A percentile compares a stretch with the other conserved stretches of the same genome.
phyloP scores from a whole-genome alignment of 2,888 invertebrate genomes.

The Abrostola triplasia region DNA sequence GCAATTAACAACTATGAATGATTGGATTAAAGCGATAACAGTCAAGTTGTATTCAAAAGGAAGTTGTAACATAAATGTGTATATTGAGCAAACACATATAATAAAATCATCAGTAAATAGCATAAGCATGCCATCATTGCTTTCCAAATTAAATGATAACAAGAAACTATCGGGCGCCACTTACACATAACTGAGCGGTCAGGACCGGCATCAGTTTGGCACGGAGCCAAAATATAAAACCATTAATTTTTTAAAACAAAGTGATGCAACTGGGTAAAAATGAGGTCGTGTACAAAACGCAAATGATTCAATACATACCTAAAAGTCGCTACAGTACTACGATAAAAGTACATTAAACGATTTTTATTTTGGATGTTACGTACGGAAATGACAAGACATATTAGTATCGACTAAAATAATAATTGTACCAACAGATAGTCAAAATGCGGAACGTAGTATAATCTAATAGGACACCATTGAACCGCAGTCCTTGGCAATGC shows the following conservation, averaged over 20 bases:
- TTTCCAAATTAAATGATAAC: slow-evolving; percentile 44
- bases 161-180: slow-evolving; percentile 46
- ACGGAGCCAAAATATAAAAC: slow-evolving; percentile 69
- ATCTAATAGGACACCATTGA: slow-evolving; percentile 27
- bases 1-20: no score
- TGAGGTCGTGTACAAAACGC: slow-evolving; percentile 54
- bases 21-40: no score
- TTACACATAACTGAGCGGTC: slow-evolving; percentile 36
- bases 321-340: slow-evolving; percentile 6
- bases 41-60: no score
- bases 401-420: no score
- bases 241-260: slow-evolving; percentile 68
- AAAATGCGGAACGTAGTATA: slow-evolving; percentile 32
- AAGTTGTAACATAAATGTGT: background rate
- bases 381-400: background rate
- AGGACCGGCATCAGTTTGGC: slow-evolving; percentile 64
- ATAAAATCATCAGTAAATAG: slow-evolving; percentile 12
- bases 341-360: background rate
- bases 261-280: slow-evolving; percentile 63
- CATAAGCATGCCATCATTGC: slow-evolving; percentile 31
- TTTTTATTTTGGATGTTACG: background rate
- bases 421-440: background rate
- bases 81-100: background rate
- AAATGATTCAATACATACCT: slow-evolving; percentile 28
- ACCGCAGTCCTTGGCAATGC: slow-evolving; percentile 81